Evolutionary conservation across 2,113 vertebrate genomes (phyloP).

Genomic region (Chascanopsetta lugubris): DNA sequence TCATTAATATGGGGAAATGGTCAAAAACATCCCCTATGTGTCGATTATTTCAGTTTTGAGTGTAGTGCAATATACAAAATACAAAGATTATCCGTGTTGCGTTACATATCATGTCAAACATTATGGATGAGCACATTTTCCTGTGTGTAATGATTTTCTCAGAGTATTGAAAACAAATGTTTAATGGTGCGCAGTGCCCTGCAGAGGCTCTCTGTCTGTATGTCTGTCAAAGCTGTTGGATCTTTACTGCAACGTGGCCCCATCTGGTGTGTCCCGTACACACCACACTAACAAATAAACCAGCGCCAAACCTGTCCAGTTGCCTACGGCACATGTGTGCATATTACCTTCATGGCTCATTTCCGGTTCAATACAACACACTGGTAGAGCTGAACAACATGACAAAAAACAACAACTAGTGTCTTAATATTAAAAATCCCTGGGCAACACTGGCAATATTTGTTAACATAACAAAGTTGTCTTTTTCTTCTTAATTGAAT

Average conservation of each 20-base stretch:
- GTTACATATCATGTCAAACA: neutral
- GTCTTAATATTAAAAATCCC: slow-evolving; percentile 1
- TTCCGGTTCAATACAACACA: slow-evolving; percentile 10
- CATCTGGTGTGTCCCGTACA: neutral
- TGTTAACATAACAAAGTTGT: neutral
- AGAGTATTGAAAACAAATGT: slow-evolving; percentile 16
- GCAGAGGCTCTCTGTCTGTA: slow-evolving; percentile 19
- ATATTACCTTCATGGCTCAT: slow-evolving; percentile 15
- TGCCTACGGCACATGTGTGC: neutral
- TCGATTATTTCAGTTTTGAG: neutral
- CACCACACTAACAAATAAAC: neutral
- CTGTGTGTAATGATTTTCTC: slow-evolving; percentile 7
- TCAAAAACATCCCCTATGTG: neutral
- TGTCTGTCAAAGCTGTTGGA: slow-evolving; percentile 1
- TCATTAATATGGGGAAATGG: too few relatives aligned
- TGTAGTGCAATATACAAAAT: neutral
- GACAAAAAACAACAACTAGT: neutral
- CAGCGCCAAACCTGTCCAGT: neutral
- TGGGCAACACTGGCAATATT: neutral
- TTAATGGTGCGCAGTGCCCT: slow-evolving; percentile 37
- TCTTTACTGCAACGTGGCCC: slow-evolving; percentile 14
- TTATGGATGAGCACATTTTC: slow-evolving; percentile 3
- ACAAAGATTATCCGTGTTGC: neutral
- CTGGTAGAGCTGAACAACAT: neutral
- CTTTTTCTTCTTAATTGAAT: neutral